These are phyloP conservation scores for Oryzias melastigma DNA, from an alignment of 2,113 vertebrate species.

Conservation along the genomic window DNA sequence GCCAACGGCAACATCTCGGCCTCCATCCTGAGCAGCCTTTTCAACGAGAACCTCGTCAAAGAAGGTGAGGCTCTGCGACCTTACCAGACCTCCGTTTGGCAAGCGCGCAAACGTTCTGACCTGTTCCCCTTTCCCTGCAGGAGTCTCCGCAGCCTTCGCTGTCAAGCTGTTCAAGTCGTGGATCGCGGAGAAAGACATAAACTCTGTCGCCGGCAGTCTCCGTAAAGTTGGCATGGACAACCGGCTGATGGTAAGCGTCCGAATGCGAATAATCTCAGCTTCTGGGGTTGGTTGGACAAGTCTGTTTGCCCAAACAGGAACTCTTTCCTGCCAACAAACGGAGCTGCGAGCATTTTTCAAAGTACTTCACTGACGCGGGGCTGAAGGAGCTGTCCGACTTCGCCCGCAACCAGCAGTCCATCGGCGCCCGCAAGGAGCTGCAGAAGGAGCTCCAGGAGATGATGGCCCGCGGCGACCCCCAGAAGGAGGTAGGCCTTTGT, in stretches of 20 bases:
- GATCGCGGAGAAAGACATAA: constrained; percentile 99
- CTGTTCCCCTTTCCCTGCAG: constrained; percentile 61
- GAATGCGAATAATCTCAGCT: no score
- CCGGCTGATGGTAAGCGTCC: constrained; percentile 87
- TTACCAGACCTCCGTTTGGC: no score
- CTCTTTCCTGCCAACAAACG: constrained; percentile 99
- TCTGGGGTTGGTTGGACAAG: background rate
- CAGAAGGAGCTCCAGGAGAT: constrained; percentile 97
- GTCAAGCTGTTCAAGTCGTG: constrained; percentile 98
- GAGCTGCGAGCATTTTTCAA: constrained; percentile 96
- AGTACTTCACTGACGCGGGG: constrained; percentile 97
- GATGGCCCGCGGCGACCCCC: constrained; percentile 90
- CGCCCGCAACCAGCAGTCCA: constrained; percentile 95
- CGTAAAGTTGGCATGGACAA: constrained; percentile 99
- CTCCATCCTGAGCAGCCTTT: constrained; percentile 96
- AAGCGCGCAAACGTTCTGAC: background rate
- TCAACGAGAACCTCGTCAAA: constrained; percentile 98
- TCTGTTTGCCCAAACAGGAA: constrained; percentile 75
- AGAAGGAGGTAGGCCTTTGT: constrained; percentile 87
- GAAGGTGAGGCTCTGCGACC: constrained; percentile 79
- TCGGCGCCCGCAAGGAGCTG: constrained; percentile 94
- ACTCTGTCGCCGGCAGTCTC: constrained; percentile 91
- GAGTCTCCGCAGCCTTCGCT: constrained; percentile 97
- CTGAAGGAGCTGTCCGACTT: constrained; percentile 96
- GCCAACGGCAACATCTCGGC: constrained; percentile 95